phyloP scores from a whole-genome alignment of 2,113 vertebrate genomes.

The Chauna torquata region DNA sequence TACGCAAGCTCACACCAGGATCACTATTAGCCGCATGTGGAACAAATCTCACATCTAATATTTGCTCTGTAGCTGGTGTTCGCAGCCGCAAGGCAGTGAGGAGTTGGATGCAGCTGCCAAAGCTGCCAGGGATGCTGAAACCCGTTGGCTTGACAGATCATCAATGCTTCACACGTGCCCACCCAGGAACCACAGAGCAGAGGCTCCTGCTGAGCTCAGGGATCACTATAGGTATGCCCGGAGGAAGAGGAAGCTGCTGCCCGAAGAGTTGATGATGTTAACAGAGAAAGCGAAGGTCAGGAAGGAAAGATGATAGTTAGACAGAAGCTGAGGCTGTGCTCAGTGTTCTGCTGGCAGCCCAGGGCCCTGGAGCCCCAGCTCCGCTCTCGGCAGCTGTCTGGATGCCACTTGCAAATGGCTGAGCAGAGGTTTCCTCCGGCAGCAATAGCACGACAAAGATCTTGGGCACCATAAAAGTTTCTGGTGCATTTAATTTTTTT shows the following conservation, averaged over 20 bases:
- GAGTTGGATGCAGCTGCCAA: background rate
- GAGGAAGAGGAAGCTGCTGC: background rate
- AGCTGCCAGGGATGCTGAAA: background rate
- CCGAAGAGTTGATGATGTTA: background rate
- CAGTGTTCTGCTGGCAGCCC: background rate
- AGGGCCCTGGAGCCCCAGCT: background rate
- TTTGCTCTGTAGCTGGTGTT: background rate
- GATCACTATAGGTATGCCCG: accelerated
- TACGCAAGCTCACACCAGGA: background rate
- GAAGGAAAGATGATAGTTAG: background rate
- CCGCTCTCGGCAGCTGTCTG: background rate
- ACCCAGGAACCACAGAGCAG: accelerated
- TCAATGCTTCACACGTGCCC: background rate
- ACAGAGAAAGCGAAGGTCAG: background rate
- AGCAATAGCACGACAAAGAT: background rate
- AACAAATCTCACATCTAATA: background rate
- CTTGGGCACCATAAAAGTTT: background rate
- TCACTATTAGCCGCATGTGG: background rate
- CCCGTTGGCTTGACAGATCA: background rate
- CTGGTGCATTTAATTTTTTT: background rate
- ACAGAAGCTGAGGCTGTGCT: background rate
- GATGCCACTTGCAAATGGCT: background rate
- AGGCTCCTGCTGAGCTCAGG: background rate
- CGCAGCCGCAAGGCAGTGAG: background rate
- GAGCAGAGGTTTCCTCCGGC: background rate